Evolutionary conservation across 2,113 vertebrate genomes (phyloP).

Genomic region (Microcebus lehilahytsara): DNA sequence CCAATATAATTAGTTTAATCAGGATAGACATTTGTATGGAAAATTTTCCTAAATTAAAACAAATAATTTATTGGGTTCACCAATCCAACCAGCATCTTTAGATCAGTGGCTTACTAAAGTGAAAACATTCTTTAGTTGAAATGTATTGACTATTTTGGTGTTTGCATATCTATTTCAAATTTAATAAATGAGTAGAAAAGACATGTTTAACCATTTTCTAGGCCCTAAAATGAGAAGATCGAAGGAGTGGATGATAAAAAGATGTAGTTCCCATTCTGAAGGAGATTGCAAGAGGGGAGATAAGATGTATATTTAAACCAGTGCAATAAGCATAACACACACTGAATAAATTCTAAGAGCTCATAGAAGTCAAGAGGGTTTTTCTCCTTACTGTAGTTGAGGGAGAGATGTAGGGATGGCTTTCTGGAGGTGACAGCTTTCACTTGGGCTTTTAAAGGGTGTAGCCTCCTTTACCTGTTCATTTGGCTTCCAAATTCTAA

Average conservation of each 20-base stretch:
- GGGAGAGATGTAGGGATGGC: neutral
- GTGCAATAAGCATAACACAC: neutral
- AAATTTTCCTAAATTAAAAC: conserved; percentile 31
- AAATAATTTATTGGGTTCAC: conserved; percentile 15
- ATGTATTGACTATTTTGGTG: neutral
- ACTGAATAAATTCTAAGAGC: neutral
- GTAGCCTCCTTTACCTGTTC: neutral
- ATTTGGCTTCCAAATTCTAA: neutral
- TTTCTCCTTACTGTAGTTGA: neutral
- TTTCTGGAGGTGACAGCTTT: neutral
- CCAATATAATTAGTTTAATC: conserved; percentile 30
- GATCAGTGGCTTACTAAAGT: neutral
- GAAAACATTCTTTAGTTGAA: neutral
- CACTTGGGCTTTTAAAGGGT: neutral
- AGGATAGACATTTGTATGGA: neutral
- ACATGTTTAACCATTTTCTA: neutral
- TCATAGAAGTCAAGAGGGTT: neutral
- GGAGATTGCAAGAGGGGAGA: neutral
- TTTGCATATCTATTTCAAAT: conserved; percentile 33
- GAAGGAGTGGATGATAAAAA: neutral
- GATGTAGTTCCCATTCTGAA: neutral
- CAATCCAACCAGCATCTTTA: neutral
- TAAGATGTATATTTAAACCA: neutral
- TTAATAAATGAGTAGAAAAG: neutral
- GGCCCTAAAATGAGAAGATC: neutral